Base-by-base conservation (phyloP, 1,140 invertebrate species). In the Calephelis virginiensis region DNA sequence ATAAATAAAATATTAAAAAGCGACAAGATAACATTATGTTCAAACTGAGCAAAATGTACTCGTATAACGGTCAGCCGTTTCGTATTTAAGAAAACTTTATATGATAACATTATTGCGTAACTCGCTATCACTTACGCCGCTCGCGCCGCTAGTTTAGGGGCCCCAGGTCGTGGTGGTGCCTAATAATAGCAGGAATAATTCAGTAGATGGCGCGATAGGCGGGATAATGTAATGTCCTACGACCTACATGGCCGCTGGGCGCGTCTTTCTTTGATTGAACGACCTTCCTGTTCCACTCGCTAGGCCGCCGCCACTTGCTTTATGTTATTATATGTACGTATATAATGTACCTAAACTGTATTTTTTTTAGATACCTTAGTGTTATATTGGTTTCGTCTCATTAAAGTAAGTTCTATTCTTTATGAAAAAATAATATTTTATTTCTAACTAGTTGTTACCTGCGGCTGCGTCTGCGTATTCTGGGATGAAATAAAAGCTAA, bases 221-320 rank as follows among this genome's bases (percentile, higher is more conserved):
- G 53, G 28, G 67, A 68, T 68, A 68, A 68, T 68, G 61, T 62
- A 46, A 62, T 59, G 66, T 68, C 66, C 66, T 46, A 62, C 40
- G 66, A 61, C 61, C 40, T 50, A 43, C 61, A 68, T 61, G 66
- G 66, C 14, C 63, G 66, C 66, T 66, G 14, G 53, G 46, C 14
- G 37, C 43, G 48, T 65, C 50, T 43, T 59, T 65, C 56, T 65
- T 45, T 65, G 53, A 59, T 59, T 59, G 53, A 59, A 59, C 28
- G 53, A 59, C 53, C 17, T 59, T 59, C 53, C 53, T 59, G 53
- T 38, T 56, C 38, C 53, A 37, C 53, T 37, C 53, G 53, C 28
- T n/a, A 12, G 12, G 28, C 28, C 17, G 8, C 7, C 53, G 12
- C 11, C 14, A 56, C 50, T 11, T 17, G 50, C 28, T 28, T 17